phyloP scores from a whole-genome alignment of 1,140 invertebrate species.

The Lucilia cuprina region DNA sequence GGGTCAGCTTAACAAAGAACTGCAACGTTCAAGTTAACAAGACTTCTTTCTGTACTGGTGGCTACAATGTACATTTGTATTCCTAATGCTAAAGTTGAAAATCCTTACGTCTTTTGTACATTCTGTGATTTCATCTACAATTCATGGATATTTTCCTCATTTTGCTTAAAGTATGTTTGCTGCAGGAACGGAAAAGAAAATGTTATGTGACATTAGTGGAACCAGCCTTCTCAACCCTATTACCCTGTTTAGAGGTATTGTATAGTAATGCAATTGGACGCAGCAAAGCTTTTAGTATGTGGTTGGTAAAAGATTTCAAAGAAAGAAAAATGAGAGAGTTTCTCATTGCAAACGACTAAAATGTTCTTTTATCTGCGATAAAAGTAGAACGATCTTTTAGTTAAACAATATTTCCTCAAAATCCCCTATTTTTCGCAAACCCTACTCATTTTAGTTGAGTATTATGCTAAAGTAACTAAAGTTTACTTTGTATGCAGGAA shows the following conservation, averaged over 20 bases:
- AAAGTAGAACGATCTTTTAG: no score
- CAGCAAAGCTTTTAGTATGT: not conserved
- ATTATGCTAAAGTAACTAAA: not conserved
- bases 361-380: no score
- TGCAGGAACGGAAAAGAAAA: conserved; percentile 4
- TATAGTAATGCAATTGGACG: not conserved
- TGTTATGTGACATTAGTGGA: conserved; percentile 24
- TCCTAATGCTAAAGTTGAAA: conserved; percentile 14
- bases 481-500: not conserved
- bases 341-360: no score
- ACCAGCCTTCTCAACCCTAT: not conserved
- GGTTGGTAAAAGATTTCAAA: not conserved
- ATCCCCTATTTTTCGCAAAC: no score
- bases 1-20: not conserved
- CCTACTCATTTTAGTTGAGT: not conserved
- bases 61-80: not conserved
- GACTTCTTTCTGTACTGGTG: not conserved
- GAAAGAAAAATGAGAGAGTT: no score
- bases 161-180: not conserved
- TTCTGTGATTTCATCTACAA: conserved; percentile 31
- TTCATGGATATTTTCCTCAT: not conserved
- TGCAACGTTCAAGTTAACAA: not conserved
- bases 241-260: not conserved
- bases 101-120: conserved; percentile 13
- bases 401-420: no score